Evolutionary conservation across 2,113 vertebrate species (phyloP), one percentile per base, ranked within the genome.

Genomic region (Crotalus helleri): DNA sequence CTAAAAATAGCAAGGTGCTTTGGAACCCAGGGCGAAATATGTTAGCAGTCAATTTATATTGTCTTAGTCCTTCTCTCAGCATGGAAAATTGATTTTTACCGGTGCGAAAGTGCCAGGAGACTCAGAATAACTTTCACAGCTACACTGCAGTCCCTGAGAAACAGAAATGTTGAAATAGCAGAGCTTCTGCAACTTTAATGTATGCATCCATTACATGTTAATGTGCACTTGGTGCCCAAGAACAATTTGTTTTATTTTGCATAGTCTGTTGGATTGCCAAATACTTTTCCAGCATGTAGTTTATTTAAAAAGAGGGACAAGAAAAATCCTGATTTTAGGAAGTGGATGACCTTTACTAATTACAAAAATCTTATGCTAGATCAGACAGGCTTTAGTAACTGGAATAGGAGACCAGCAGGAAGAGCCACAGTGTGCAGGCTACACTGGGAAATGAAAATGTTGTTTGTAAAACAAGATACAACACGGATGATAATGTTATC

Each of bases 1-100:
- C 98, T 98, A 98, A 98, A 98, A 98, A 98, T 98, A 98, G 98
- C 97, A 96, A 53, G 87, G 61, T 92, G 96, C 94, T 94, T 96
- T 96, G 95, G 95, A 96, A 88, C 23, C 2, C 96, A 92, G 92
- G 81, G 92, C 96, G 91, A 96, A 93, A 93, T 94, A 88, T 95
- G 92, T 92, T 93, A 97, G 96, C 96, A 97, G 96, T 96, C 97
- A 95, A 90, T 97, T 97, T 96, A 95, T 96, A 97, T 97, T 98
- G 98, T 97, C 97, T 97, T 97, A 96, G 94, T 98, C 97, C 94
- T 96, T 98, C 94, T 97, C 96, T 97, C 95, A 95, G 96, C 97
- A 96, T 96, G 95, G 95, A 97, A 94, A 97, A 97, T 97, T 97
- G 96, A 98, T 98, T 95, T 91, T 92, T 95, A 55, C 95, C 96